These are phyloP conservation scores for Hyla sarda DNA, from an alignment of 2,113 vertebrate species.

Conservation along the genomic window DNA sequence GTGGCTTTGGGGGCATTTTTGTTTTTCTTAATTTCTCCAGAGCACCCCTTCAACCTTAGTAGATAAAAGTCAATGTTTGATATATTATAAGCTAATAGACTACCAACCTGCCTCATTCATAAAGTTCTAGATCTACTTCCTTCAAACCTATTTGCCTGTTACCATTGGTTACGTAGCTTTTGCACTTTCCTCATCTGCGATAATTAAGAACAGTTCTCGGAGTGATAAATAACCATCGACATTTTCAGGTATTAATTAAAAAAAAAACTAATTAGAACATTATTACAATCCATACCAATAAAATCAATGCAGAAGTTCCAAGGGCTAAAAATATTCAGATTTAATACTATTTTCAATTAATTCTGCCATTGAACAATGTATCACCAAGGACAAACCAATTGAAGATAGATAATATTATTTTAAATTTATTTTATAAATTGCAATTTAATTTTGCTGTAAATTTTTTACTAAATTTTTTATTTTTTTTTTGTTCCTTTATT, in stretches of 20 bases:
- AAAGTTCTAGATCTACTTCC: background rate
- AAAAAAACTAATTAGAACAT: slow-evolving; percentile 10
- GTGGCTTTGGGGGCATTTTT: no score
- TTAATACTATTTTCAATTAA: slow-evolving; percentile 34
- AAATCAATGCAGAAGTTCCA: background rate
- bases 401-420: background rate
- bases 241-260: slow-evolving; percentile 18
- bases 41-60: no score
- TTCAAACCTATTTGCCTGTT: background rate
- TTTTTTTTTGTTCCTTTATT: background rate
- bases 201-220: background rate
- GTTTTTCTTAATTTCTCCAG: no score
- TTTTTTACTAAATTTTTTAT: background rate
- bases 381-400: slow-evolving; percentile 57
- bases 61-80: no score
- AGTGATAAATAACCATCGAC: background rate
- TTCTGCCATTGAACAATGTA: slow-evolving; percentile 63
- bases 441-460: background rate
- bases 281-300: slow-evolving; percentile 3
- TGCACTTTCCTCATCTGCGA: background rate
- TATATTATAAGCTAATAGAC: background rate
- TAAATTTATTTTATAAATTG: background rate
- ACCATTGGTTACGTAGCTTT: background rate
- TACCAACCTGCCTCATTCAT: background rate
- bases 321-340: background rate